Base-by-base conservation (phyloP, 2,888 invertebrate species). In the Hedychridium roseum region DNA sequence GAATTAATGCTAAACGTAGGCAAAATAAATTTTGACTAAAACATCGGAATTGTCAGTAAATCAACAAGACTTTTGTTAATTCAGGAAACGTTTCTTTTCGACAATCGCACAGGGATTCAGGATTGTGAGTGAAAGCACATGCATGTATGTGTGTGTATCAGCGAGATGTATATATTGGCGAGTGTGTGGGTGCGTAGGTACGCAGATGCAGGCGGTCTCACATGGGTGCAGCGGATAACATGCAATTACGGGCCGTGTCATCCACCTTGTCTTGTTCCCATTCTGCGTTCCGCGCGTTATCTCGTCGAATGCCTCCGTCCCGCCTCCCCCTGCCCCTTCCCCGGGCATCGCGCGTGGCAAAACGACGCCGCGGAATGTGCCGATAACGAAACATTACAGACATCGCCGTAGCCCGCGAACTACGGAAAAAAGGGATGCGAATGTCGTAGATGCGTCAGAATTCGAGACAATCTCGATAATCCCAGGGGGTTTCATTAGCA, bases 241-340 rank as follows among this genome's bases (percentile, higher is more conserved):
- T 75, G 75, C 75, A 75, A 75, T 75, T 75, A 75, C 74, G 70
- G 71, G 65, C 72, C 73, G 69, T 74, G 75, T 75, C 74, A 75
- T 74, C 74, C 62, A 70, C 74, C 70, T 73, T 73, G 72, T 71
- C 74, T 73, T 68, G 71, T 70, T 73, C 66, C 67, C 67, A 66
- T 71, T 72, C 71, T 66, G 54, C 51, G 56, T 50, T 57, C 60
- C 59, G 62, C 64, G 67, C 68, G 68, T 73, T 74, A 73, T 74
- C 72, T 61, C 70, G 66, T 64, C 64, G 65, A 67, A 72, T 68
- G 66, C 67, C 67, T 64, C 62, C 55, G 57, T 63, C 61, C 53
- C 44, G 49, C 54, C 43, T 65, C n/a, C n/a, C n/a, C n/a, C n/a
- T n/a, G n/a, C n/a, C n/a, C n/a, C n/a, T n/a, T n/a, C n/a, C n/a